These are phyloP conservation scores for Myotis pilosus DNA, from an alignment of 2,797 vertebrate genomes.

Conservation along the genomic window DNA sequence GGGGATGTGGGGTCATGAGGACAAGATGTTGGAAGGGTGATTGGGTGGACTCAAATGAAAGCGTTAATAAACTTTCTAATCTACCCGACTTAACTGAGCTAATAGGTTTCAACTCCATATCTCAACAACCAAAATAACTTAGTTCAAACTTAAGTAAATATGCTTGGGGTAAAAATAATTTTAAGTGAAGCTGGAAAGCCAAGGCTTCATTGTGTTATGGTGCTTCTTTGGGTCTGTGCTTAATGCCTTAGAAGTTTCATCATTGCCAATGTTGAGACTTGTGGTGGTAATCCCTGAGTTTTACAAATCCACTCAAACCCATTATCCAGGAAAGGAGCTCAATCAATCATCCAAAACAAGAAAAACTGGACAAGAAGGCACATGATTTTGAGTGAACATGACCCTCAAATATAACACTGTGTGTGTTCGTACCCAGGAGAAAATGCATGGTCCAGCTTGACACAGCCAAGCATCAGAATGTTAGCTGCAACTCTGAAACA, in stretches of 20 bases:
- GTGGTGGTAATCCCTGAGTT: background rate
- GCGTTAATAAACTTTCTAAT: background rate
- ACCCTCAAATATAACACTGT: background rate
- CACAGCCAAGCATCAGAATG: background rate
- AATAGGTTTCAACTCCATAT: background rate
- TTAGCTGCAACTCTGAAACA: background rate
- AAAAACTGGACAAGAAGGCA: background rate
- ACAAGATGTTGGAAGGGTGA: background rate
- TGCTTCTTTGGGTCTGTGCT: background rate
- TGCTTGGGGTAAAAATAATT: background rate
- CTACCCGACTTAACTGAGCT: background rate
- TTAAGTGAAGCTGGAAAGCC: background rate
- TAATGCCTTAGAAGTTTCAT: background rate
- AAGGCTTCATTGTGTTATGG: background rate
- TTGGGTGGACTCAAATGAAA: fast-evolving
- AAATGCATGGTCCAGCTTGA: background rate
- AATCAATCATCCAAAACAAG: background rate
- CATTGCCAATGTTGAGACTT: background rate
- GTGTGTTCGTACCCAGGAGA: background rate
- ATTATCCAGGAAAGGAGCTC: background rate
- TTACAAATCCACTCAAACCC: background rate
- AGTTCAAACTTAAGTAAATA: background rate
- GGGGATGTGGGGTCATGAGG: background rate
- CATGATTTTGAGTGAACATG: background rate
- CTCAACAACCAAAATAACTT: background rate